Conservation (phyloP, 2,888 invertebrate genomes). For the Muscina levida region DNA sequence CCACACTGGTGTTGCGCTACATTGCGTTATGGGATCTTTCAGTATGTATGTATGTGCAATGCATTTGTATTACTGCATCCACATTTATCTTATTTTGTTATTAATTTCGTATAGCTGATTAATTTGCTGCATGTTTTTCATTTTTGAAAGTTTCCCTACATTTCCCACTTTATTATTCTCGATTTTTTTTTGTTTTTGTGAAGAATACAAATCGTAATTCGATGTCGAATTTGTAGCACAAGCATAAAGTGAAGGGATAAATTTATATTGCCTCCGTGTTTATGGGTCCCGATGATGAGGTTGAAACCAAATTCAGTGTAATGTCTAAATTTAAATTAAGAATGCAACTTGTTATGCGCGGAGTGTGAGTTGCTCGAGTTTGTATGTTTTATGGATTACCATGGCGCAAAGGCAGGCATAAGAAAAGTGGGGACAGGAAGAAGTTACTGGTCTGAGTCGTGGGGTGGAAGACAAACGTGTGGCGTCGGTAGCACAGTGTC, state of each 20-base stretch:
- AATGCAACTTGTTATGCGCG: constrained; percentile 63
- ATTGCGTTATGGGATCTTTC: too few relatives aligned
- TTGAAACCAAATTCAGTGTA: constrained; percentile 25
- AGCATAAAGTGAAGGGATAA: constrained; percentile 1
- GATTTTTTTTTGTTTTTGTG: background rate
- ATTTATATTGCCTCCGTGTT: background rate
- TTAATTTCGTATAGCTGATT: constrained; percentile 7
- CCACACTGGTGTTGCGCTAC: too few relatives aligned
- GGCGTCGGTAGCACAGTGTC: constrained; percentile 62
- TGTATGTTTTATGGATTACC: background rate
- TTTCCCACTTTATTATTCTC: background rate
- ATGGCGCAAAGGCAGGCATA: too few relatives aligned
- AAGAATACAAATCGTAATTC: constrained; percentile 35
- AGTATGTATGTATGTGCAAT: too few relatives aligned
- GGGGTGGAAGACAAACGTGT: constrained; percentile 27
- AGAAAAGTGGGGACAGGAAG: too few relatives aligned
- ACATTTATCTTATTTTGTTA: constrained; percentile 8
- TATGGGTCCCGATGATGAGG: background rate
- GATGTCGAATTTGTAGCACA: constrained; percentile 6
- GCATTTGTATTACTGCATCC: too few relatives aligned
- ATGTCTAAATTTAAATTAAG: constrained; percentile 57
- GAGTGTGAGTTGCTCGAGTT: background rate
- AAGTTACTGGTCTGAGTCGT: constrained; percentile 17
- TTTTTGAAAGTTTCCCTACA: background rate
- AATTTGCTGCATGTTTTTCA: constrained; percentile 32